phyloP scores from a whole-genome alignment of 2,113 vertebrate species.

The Andinoacara biseriatus region DNA sequence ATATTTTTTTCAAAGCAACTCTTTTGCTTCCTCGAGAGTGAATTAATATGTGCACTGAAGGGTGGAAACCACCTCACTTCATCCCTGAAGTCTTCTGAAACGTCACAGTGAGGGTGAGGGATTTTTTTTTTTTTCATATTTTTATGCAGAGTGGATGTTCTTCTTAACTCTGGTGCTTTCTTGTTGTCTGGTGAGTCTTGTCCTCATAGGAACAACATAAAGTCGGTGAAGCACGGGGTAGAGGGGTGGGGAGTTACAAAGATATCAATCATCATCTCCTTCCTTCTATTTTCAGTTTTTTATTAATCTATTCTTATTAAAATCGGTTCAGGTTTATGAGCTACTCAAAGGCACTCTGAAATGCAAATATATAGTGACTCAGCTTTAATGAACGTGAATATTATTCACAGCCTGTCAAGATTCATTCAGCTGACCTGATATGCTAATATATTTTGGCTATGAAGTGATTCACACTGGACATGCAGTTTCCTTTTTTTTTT shows the following conservation, averaged over 20 bases:
- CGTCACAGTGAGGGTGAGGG: not conserved
- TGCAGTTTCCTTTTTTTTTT: not conserved
- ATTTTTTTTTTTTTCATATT: constrained; percentile 1
- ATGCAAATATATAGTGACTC: constrained; percentile 55
- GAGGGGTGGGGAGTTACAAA: not conserved
- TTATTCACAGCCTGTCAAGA: constrained; percentile 47
- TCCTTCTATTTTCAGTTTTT: constrained; percentile 8
- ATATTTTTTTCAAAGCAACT: constrained; percentile 5
- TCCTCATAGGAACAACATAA: not conserved
- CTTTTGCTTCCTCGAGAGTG: not conserved
- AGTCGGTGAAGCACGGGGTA: not conserved
- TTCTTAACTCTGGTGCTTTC: not conserved
- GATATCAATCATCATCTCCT: not conserved
- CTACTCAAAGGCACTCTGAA: constrained; percentile 27
- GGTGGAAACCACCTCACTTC: not conserved
- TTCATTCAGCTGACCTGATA: constrained; percentile 45
- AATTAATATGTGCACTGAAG: constrained; percentile 24
- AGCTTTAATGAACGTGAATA: constrained; percentile 60
- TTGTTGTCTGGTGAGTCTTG: not conserved
- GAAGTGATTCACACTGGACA: constrained; percentile 7
- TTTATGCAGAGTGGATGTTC: not conserved
- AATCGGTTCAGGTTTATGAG: constrained; percentile 44
- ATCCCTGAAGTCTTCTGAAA: constrained; percentile 10
- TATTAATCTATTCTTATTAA: constrained; percentile 33
- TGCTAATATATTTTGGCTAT: constrained; percentile 2